Evolutionary conservation across 1,140 invertebrate species (phyloP).

Genomic region (Palaemon carinicauda): DNA sequence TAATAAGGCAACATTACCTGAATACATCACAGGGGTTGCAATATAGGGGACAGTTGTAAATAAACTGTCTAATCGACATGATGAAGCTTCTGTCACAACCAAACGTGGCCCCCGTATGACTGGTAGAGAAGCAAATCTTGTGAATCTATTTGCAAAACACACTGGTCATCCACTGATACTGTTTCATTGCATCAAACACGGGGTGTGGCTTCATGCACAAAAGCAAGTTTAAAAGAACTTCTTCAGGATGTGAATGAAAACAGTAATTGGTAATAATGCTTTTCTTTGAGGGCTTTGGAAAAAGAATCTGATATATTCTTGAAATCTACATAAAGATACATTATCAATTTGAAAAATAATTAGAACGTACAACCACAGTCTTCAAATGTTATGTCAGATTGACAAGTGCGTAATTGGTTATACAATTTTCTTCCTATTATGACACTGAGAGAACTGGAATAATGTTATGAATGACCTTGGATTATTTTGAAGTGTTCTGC

Average conservation of each 20-base stretch:
- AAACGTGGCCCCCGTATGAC: not conserved
- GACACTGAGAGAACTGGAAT: too few relatives aligned
- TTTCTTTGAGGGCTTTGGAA: not conserved
- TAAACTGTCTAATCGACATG: not conserved
- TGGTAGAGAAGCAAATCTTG: not conserved
- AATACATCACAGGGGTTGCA: not conserved
- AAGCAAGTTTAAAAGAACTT: not conserved
- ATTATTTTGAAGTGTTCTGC: too few relatives aligned
- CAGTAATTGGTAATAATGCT: not conserved
- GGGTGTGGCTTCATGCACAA: not conserved
- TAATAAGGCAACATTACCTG: not conserved
- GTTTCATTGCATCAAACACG: not conserved
- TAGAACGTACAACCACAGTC: too few relatives aligned
- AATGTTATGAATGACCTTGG: too few relatives aligned
- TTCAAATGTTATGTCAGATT: too few relatives aligned
- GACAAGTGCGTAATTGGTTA: too few relatives aligned
- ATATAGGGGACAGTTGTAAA: not conserved
- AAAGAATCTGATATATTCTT: too few relatives aligned
- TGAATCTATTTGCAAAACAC: not conserved
- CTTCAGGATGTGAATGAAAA: not conserved
- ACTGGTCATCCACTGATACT: not conserved
- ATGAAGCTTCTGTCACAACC: not conserved
- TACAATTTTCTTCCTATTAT: too few relatives aligned
- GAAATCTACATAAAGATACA: too few relatives aligned
- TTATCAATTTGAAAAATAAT: too few relatives aligned